These are phyloP conservation scores for Protodeltote pygarga DNA, from an alignment of 2,888 invertebrate species.

Conservation along the genomic window DNA sequence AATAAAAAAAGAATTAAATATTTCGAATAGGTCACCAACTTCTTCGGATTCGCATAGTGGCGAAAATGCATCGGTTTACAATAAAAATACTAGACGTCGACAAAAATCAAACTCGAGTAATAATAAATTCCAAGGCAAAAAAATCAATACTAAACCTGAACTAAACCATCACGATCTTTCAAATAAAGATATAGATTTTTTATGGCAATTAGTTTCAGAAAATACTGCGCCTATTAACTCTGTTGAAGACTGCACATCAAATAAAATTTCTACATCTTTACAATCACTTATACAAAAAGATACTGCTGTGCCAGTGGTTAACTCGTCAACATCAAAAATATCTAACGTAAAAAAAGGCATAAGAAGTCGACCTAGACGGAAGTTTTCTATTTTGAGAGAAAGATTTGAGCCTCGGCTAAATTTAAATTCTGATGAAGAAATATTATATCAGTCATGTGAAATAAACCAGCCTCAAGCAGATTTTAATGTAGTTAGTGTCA, in stretches of 20 bases:
- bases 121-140: conserved; percentile 64
- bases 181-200: conserved; percentile 79
- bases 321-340: conserved; percentile 63
- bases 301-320: conserved; percentile 53
- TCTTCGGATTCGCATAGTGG: conserved; percentile 42
- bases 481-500: conserved; percentile 57
- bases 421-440: conserved; percentile 80
- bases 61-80: conserved; percentile 52
- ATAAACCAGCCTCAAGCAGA: conserved; percentile 62
- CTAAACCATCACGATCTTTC: conserved; percentile 68
- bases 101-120: conserved; percentile 60
- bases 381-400: conserved; percentile 87
- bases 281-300: conserved; percentile 82
- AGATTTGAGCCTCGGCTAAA: conserved; percentile 84
- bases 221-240: conserved; percentile 67
- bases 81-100: conserved; percentile 64
- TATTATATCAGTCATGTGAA: conserved; percentile 74
- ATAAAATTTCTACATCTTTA: conserved; percentile 75
- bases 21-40: conserved; percentile 47
- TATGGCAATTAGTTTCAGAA: conserved; percentile 81
- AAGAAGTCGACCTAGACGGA: conserved; percentile 82
- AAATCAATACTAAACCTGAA: conserved; percentile 63
- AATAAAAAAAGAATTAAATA: conserved; percentile 62
- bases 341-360: conserved; percentile 74
- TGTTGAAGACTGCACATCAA: conserved; percentile 70